Evolutionary conservation across 53 echinoderm and acorn worm genomes (phyloP), one percentile per base, ranked within the genome.

Genomic region (Mesocentrotus franciscanus): DNA sequence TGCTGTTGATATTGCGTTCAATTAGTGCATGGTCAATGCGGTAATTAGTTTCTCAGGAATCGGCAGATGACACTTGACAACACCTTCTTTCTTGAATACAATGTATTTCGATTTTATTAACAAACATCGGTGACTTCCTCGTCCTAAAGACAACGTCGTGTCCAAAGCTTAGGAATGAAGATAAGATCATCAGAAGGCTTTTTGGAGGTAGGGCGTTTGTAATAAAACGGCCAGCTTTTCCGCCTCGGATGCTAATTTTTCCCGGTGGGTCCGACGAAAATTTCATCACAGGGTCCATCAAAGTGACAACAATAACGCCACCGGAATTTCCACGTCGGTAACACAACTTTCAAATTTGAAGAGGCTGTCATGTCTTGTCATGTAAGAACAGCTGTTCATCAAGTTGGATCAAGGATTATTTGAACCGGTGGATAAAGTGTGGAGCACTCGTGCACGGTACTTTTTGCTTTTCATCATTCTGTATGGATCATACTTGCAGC

Each of bases 31-130:
- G 36, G 9, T 8, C 36, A 81, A 81, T 81, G 36, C 81, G 42
- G 22, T 42, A 81, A 81, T 81, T 81, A 18, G 81, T 81, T 81
- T 81, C 81, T 81, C 42, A 81, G 20, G 81, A 78, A 33, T 81
- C 81, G 33, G 18, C 30, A 16, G 39, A 36, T 42, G 81, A 81
- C 81, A 39, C 81, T 81, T 79, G 18, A 18, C 22, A 42, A 81
- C 81, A 81, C 18, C 1, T 20, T 33, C 81, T 18, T 81, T 6
- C 81, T 11, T 76, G 30, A 24, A 49, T 49, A 29, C 10, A 68
- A 68, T 32, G 16, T 15, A 12, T 76, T 33, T 14, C 76, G 33
- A 76, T 76, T 14, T 32, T 76, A 76, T 76, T 27, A 76, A 76
- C 3, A 68, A 24, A 24, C 24, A 74, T 74, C 17, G 22, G 11